Evolutionary conservation across 2,888 invertebrate species (phyloP), one percentile per base, ranked within the genome.

Genomic region (Zele albiditarsus): DNA sequence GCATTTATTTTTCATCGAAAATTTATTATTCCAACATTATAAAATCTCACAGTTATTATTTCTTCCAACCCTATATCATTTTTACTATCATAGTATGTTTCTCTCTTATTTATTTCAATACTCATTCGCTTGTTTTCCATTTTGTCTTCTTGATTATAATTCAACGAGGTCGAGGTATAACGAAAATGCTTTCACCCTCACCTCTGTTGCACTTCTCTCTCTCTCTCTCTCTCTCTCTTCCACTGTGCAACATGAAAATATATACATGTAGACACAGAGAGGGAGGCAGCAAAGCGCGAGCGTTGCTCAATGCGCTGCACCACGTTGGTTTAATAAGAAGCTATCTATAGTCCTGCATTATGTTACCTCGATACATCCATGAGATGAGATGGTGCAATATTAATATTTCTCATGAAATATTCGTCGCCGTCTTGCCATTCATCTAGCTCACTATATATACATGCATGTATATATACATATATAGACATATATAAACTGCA

Each of bases 271-370:
- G 6, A 27, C 20, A 23, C 16, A 31, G 27, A 60, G 28, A 42
- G 58, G 58, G 42, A 31, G 31, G 5, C 6, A 57, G 58, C 33
- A 66, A 38, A 33, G 42, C 68, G 71, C 77, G 68, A 67, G 78
- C 78, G 78, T 77, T 79, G 79, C 80, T 78, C 76, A 76, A 80
- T 76, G 78, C 72, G 73, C 80, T 76, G 79, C 77, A 84, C 81
- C 79, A 74, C 81, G 85, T 84, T 86, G 88, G 87, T 88, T 89
- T 90, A 90, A 90, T 90, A 89, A 90, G 88, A 87, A 90, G 90
- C 89, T 90, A 90, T 90, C 90, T 90, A 90, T 90, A 90, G 89
- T 83, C 89, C 84, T 85, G 89, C 90, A 90, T 90, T 90, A 90
- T 88, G 89, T 89, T 90, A 86, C 85, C 88, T 85, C 87, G 89